Percentiles rank a stretch among this genome's conserved stretches.
Conservation (phyloP, 2,113 vertebrate species). For the Zosterops borbonicus region DNA sequence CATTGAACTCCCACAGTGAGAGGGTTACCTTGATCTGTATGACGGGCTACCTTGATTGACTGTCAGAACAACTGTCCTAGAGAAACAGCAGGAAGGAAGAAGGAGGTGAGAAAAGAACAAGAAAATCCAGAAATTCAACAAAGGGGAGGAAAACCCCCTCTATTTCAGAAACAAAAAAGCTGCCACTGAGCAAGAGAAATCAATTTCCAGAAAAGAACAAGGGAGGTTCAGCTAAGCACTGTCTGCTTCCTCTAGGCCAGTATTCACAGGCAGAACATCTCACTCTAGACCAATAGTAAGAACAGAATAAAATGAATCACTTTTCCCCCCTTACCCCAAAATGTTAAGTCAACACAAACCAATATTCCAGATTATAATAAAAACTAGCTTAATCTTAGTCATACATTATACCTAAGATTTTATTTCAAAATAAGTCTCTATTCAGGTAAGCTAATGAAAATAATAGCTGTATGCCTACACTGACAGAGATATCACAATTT, state of each 20-base stretch:
- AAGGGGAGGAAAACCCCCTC: not conserved
- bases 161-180: not conserved
- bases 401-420: not conserved
- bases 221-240: not conserved
- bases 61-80: not conserved
- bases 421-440: not conserved
- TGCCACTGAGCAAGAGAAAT: not conserved
- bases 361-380: not conserved
- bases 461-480: not conserved
- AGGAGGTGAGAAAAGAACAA: not conserved
- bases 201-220: not conserved
- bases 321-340: not conserved
- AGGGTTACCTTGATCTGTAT: not conserved
- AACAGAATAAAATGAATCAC: rapidly evolving
- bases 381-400: not conserved
- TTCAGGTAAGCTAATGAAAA: not conserved
- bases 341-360: not conserved
- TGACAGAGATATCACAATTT: not conserved
- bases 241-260: not conserved
- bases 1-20: not conserved
- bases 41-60: not conserved
- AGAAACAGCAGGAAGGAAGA: not conserved
- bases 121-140: not conserved
- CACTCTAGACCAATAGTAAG: not conserved
- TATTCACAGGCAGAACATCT: not conserved